Percentiles rank a stretch among this genome's conserved stretches.
Evolutionary conservation across 2,797 vertebrate genomes (phyloP).

Genomic region (Neopelma chrysocephalum): DNA sequence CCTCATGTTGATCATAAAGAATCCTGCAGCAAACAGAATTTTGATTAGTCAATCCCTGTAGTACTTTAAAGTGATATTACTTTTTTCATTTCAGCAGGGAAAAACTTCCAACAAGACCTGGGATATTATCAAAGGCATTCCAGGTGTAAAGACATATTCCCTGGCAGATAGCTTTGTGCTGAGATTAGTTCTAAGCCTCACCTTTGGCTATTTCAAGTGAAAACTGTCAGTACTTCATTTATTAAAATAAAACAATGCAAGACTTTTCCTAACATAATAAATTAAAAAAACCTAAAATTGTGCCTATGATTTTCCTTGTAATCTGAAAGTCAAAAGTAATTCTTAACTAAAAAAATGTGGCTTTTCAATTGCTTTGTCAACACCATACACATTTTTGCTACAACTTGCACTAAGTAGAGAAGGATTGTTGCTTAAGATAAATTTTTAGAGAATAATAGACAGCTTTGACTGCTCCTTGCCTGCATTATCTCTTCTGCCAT

Average conservation of each 20-base stretch:
- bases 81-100: not conserved
- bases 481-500: not conserved
- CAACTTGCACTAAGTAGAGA: not conserved
- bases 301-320: not conserved
- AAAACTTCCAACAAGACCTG: not conserved
- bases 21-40: not conserved
- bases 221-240: not conserved
- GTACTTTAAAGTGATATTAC: not conserved
- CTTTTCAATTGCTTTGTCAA: not conserved
- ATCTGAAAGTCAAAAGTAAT: not conserved
- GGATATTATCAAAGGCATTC: not conserved
- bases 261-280: not conserved
- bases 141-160: not conserved
- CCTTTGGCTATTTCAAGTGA: not conserved
- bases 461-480: not conserved
- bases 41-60: not conserved
- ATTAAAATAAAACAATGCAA: not conserved
- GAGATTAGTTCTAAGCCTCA: not conserved
- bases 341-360: not conserved
- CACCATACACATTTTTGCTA: not conserved
- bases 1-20: not conserved
- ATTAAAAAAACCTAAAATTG: not conserved
- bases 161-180: not conserved
- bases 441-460: not conserved
- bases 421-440: not conserved